phyloP scores from a whole-genome alignment of 2,113 vertebrate species.

The Platichthys stellatus region DNA sequence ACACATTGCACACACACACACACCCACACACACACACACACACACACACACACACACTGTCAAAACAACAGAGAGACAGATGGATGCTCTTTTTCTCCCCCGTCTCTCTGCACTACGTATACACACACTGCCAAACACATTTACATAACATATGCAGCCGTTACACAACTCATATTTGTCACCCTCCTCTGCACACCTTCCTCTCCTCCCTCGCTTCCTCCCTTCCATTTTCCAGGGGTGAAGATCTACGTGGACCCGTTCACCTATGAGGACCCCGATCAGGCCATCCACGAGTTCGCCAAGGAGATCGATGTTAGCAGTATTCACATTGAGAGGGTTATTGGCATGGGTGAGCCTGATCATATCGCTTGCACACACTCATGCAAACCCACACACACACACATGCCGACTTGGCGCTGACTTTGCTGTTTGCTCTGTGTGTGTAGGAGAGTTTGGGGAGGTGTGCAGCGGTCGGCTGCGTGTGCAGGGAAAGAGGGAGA shows the following conservation, averaged over 20 bases:
- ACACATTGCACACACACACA: constrained; percentile 40
- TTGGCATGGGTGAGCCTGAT: constrained; percentile 92
- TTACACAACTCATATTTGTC: constrained; percentile 57
- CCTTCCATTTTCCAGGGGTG: constrained; percentile 86
- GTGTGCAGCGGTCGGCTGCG: constrained; percentile 82
- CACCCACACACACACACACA: constrained; percentile 49
- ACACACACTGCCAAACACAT: constrained; percentile 34
- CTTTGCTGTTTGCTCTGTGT: constrained; percentile 29
- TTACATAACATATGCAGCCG: constrained; percentile 63
- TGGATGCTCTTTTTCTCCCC: constrained; percentile 24
- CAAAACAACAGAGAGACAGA: constrained; percentile 3
- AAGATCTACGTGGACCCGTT: constrained; percentile 91
- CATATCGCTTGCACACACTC: neutral
- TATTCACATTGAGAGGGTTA: constrained; percentile 99
- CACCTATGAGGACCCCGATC: constrained; percentile 84
- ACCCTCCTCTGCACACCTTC: constrained; percentile 53
- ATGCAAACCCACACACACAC: constrained; percentile 23
- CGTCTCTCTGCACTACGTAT: constrained; percentile 30
- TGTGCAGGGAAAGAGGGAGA: constrained; percentile 81
- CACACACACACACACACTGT: neutral
- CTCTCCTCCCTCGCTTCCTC: constrained; percentile 11
- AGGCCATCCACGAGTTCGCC: constrained; percentile 84
- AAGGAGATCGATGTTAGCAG: constrained; percentile 93
- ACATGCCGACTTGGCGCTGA: constrained; percentile 59
- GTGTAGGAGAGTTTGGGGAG: constrained; percentile 82